A percentile compares a stretch with the other conserved stretches of the same genome.
Conservation (phyloP, 2,888 invertebrate genomes). For the Drosophila pseudotalamancana region DNA sequence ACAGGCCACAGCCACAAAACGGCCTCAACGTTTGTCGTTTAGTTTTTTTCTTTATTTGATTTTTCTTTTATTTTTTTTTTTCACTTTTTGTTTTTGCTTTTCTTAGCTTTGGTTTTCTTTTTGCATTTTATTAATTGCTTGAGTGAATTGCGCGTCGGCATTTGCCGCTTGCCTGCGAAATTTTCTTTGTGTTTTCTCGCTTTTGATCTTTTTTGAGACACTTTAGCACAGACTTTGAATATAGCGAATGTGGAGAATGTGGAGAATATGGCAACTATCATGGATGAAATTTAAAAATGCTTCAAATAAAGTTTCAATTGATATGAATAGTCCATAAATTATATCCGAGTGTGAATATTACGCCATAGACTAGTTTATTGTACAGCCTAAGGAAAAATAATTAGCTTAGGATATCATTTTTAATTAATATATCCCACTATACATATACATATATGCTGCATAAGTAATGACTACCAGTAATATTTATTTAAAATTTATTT, state of each 20-base stretch:
- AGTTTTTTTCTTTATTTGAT: conserved; percentile 42
- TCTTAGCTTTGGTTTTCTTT: conserved; percentile 45
- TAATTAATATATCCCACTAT: too few species aligned
- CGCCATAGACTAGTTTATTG: background rate
- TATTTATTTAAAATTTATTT: too few species aligned
- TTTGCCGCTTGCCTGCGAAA: conserved; percentile 54
- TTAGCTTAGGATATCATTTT: background rate
- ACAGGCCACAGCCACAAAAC: conserved; percentile 52
- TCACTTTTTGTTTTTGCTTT: background rate
- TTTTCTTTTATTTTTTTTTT: conserved; percentile 9
- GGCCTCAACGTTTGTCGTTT: conserved; percentile 62
- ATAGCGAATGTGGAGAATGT: conserved; percentile 29
- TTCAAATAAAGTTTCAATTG: conserved; percentile 3
- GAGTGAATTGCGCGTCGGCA: conserved; percentile 71
- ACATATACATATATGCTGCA: too few species aligned
- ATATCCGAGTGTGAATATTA: background rate
- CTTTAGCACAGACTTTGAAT: conserved; percentile 31
- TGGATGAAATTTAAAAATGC: conserved; percentile 28
- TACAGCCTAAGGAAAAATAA: too few species aligned
- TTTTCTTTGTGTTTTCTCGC: conserved; percentile 59
- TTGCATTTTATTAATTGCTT: conserved; percentile 74
- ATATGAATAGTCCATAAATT: background rate
- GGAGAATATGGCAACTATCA: conserved; percentile 44
- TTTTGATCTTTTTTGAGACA: conserved; percentile 67
- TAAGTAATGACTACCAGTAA: too few species aligned